Evolutionary conservation across 2,113 vertebrate genomes (phyloP).

Genomic region (Eupsittula cactorum): DNA sequence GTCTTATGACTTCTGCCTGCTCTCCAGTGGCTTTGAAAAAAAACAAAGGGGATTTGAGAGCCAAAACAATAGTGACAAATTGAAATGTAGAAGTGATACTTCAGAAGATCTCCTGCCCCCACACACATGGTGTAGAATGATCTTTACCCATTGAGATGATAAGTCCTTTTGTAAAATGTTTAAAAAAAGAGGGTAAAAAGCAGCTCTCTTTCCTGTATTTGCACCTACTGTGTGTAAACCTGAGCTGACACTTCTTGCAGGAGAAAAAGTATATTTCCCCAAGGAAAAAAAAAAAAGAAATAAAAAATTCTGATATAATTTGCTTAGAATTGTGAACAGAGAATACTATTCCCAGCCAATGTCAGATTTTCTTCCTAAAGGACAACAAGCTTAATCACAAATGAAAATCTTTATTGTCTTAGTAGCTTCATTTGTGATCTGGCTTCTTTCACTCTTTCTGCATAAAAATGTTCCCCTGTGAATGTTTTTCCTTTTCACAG

Average conservation of each 20-base stretch:
- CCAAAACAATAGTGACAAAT: slow-evolving; percentile 3
- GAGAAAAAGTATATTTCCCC: slow-evolving; percentile 15
- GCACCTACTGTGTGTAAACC: not conserved
- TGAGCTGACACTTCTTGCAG: slow-evolving; percentile 12
- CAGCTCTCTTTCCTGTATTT: not conserved
- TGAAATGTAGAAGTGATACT: not conserved
- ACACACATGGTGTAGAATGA: rapidly evolving
- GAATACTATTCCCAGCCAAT: not conserved
- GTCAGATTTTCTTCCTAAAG: not conserved
- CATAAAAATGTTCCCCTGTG: not conserved
- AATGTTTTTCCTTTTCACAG: not conserved
- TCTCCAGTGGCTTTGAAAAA: slow-evolving; percentile 8
- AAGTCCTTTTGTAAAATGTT: not conserved
- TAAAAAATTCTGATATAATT: not conserved
- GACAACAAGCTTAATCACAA: rapidly evolving
- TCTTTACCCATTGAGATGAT: not conserved
- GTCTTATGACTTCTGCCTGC: not conserved
- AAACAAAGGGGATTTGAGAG: not conserved
- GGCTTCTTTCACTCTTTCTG: not conserved
- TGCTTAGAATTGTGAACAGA: not conserved
- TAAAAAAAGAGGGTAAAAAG: not conserved
- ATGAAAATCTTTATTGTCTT: not conserved
- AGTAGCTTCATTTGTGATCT: not conserved
- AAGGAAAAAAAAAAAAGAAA: not conserved
- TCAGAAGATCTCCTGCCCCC: not conserved